These are phyloP conservation scores for Galeopsomyia nigrocyanea DNA, from an alignment of 2,888 invertebrate species.

Conservation along the genomic window DNA sequence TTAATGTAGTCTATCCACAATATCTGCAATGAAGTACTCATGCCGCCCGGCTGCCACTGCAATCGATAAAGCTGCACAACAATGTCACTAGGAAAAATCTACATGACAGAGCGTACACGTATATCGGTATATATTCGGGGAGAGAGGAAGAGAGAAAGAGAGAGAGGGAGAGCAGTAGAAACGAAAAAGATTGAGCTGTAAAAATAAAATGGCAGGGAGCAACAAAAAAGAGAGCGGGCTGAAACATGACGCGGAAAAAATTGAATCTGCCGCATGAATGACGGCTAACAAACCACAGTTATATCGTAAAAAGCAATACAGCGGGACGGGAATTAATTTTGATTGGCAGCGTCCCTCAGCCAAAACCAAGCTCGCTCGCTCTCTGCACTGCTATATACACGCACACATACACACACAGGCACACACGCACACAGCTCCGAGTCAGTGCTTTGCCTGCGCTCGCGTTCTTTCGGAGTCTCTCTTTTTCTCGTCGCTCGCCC, in stretches of 20 bases:
- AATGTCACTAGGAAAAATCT: too few species aligned
- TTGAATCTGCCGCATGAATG: slow-evolving; percentile 66
- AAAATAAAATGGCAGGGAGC: slow-evolving; percentile 33
- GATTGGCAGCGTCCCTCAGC: slow-evolving; percentile 57
- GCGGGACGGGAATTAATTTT: slow-evolving; percentile 67
- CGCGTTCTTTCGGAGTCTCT: slow-evolving; percentile 42
- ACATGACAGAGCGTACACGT: too few species aligned
- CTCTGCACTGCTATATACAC: not conserved
- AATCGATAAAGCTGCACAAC: slow-evolving; percentile 25
- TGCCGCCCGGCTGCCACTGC: slow-evolving; percentile 17
- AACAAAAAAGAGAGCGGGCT: slow-evolving; percentile 37
- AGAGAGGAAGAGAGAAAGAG: slow-evolving; percentile 43
- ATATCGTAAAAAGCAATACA: slow-evolving; percentile 68
- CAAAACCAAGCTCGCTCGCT: slow-evolving; percentile 4
- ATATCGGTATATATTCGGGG: slow-evolving; percentile 37
- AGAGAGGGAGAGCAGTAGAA: slow-evolving; percentile 19
- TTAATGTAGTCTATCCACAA: too few species aligned
- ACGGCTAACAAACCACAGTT: slow-evolving; percentile 69
- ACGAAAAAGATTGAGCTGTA: slow-evolving; percentile 19
- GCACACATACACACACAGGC: too few species aligned
- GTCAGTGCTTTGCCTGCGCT: slow-evolving; percentile 3
- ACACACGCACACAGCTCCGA: too few species aligned
- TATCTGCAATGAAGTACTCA: slow-evolving; percentile 6
- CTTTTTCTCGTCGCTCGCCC: slow-evolving; percentile 43
- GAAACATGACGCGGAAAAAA: slow-evolving; percentile 53